Conservation (phyloP, 2,888 invertebrate species). For the Lasius platythorax region DNA sequence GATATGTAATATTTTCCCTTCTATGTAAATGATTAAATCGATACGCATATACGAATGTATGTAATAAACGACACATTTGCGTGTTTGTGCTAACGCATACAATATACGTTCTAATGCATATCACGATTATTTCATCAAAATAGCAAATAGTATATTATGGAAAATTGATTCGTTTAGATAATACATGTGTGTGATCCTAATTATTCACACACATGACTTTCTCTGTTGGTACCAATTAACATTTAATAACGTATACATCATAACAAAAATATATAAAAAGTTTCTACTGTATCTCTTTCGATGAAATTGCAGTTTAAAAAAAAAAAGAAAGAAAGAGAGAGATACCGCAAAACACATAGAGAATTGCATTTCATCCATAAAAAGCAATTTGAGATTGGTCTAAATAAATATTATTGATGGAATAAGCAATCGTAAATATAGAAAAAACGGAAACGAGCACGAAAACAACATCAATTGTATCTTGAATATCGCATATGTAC, state of each 20-base stretch:
- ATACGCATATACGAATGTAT: conserved; percentile 1
- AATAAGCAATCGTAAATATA: conserved; percentile 1
- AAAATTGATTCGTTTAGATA: conserved; percentile 3
- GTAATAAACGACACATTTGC: conserved; percentile 28
- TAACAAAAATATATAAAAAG: background rate
- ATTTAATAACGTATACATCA: background rate
- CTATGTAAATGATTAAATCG: background rate
- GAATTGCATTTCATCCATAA: background rate
- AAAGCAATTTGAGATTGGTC: background rate
- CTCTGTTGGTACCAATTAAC: background rate
- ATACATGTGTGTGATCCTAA: background rate
- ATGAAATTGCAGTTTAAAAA: background rate
- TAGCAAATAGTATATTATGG: background rate
- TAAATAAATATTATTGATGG: background rate
- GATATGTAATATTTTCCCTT: conserved; percentile 1
- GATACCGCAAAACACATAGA: background rate
- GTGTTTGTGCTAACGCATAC: conserved; percentile 15
- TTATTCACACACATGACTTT: background rate
- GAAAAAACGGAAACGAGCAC: background rate
- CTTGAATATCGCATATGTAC: conserved; percentile 56
- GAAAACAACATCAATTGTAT: conserved; percentile 21
- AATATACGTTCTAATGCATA: conserved; percentile 10
- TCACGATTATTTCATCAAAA: conserved; percentile 26
- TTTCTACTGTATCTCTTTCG: background rate
- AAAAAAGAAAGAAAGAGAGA: background rate